A percentile compares a stretch with the other conserved stretches of the same genome.
phyloP scores from a whole-genome alignment of 2,797 vertebrate species.

The Nyctalus aviator region DNA sequence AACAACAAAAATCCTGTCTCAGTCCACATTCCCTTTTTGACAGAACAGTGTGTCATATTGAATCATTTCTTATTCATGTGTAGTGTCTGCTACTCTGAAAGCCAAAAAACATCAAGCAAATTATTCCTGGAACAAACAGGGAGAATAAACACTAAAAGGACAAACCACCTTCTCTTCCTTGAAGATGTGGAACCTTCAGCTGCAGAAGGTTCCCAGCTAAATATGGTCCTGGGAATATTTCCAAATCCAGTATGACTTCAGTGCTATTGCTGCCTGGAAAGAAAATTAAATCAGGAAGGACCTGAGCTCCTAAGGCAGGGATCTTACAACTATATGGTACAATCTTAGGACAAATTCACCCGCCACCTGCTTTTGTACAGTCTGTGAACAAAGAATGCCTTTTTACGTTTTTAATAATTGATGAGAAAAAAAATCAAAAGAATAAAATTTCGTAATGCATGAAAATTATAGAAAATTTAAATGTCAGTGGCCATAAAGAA shows the following conservation, averaged over 20 bases:
- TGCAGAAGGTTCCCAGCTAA: neutral
- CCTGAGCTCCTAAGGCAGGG: neutral
- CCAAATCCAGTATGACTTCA: neutral
- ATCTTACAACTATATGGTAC: neutral
- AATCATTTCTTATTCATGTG: conserved; percentile 46
- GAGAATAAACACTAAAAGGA: neutral
- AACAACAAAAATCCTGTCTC: neutral
- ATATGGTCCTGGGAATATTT: conserved; percentile 52
- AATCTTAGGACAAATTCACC: neutral
- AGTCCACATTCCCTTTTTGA: neutral
- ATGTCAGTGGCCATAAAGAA: neutral
- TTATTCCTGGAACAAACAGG: conserved; percentile 42
- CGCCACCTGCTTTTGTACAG: neutral
- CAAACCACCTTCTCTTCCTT: conserved; percentile 45
- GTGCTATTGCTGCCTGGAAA: neutral
- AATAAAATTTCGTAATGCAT: neutral
- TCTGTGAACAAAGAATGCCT: neutral
- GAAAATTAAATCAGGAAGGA: neutral
- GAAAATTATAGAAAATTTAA: conserved; percentile 45
- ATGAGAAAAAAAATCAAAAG: neutral
- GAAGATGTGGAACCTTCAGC: neutral
- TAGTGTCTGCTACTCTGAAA: neutral
- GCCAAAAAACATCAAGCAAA: conserved; percentile 51
- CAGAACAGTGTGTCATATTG: neutral
- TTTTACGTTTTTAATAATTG: neutral